phyloP scores from a whole-genome alignment of 2,888 invertebrate species.

The Aricia artaxerxes region DNA sequence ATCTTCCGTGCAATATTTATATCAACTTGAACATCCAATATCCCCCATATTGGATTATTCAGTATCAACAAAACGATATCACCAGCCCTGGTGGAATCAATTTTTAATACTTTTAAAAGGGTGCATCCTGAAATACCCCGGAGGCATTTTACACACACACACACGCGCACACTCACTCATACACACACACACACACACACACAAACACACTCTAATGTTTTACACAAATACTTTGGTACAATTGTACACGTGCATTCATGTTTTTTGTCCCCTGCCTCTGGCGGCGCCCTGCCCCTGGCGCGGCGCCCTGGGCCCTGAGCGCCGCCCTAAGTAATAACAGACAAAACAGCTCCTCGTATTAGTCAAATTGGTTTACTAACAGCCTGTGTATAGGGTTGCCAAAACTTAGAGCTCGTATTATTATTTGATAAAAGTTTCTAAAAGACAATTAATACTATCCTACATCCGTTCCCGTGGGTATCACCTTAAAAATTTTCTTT shows the following conservation, averaged over 20 bases:
- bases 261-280: background rate
- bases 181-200: background rate
- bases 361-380: slow-evolving; percentile 14
- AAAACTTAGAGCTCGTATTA: background rate
- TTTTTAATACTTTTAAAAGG: slow-evolving; percentile 6
- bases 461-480: no score
- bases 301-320: background rate
- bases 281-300: background rate
- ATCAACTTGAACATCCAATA: background rate
- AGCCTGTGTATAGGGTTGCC: background rate
- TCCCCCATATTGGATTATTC: slow-evolving; percentile 1
- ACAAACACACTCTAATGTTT: no score
- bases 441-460: no score
- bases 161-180: background rate
- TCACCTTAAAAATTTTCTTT: no score
- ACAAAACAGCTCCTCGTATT: slow-evolving; percentile 6
- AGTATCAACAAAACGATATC: background rate
- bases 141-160: background rate
- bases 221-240: background rate
- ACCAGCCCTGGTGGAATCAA: background rate
- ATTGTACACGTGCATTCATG: background rate
- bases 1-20: background rate
- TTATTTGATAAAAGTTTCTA: background rate
- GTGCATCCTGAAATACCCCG: background rate
- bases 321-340: slow-evolving; percentile 5